Percentiles rank a stretch among this genome's conserved stretches.
Evolutionary conservation across 2,888 invertebrate species (phyloP).

Genomic region (Tetheella fluctuosa): DNA sequence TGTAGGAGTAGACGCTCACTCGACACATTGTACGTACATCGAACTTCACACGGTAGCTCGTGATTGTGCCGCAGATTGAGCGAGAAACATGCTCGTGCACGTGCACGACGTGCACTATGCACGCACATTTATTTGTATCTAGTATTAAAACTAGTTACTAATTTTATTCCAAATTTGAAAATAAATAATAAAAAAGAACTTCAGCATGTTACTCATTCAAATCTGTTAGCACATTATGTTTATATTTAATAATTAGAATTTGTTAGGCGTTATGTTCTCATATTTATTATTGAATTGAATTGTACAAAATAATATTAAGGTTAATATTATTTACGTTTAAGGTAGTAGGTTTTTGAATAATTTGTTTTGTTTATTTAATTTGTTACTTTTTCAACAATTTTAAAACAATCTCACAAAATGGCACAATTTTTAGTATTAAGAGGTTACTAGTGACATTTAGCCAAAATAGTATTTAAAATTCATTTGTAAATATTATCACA

Average conservation of each 20-base stretch:
- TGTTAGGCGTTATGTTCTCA: slow-evolving; percentile 62
- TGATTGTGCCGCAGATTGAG: not conserved
- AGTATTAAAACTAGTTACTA: not conserved
- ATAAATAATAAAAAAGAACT: slow-evolving; percentile 4
- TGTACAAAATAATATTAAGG: slow-evolving; percentile 79
- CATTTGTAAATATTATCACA: slow-evolving; percentile 76
- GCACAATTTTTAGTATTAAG: slow-evolving; percentile 76
- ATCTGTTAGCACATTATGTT: slow-evolving; percentile 46
- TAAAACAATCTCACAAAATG: slow-evolving; percentile 58
- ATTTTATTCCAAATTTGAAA: not conserved
- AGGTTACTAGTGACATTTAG: slow-evolving; percentile 80
- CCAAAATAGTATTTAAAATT: slow-evolving; percentile 77
- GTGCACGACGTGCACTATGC: not conserved
- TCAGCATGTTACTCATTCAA: slow-evolving; percentile 39
- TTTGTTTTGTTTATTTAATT: slow-evolving; percentile 40
- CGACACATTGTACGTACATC: slow-evolving; percentile 29
- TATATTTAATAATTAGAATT: slow-evolving; percentile 53
- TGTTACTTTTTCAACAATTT: slow-evolving; percentile 46
- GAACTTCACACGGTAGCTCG: slow-evolving; percentile 21
- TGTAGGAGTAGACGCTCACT: not conserved
- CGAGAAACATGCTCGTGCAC: not conserved
- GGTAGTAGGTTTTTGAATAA: slow-evolving; percentile 42
- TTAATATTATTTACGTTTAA: slow-evolving; percentile 62
- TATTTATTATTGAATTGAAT: slow-evolving; percentile 50
- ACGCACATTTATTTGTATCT: not conserved